Percentiles rank a stretch among this genome's conserved stretches.
Evolutionary conservation across 2,888 invertebrate species (phyloP).

Genomic region (Celastrina argiolus): DNA sequence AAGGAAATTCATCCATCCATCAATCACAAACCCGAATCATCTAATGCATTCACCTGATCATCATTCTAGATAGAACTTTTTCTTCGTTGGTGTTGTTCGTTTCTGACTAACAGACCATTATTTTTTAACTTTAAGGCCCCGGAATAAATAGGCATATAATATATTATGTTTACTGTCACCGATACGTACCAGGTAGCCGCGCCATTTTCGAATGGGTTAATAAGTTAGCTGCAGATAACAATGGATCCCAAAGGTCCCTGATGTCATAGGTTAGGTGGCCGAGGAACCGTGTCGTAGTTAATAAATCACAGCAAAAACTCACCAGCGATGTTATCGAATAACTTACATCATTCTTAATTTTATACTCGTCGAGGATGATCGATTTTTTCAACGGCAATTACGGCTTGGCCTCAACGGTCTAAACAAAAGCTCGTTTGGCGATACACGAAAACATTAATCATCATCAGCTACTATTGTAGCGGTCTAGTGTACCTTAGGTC

Average conservation of each 20-base stretch:
- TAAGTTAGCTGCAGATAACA: constrained; percentile 12
- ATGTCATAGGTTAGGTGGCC: constrained; percentile 61
- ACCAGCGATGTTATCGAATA: constrained; percentile 38
- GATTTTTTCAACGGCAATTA: constrained; percentile 19
- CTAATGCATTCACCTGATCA: neutral
- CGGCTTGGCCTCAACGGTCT: constrained; percentile 1
- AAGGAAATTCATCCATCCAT: neutral
- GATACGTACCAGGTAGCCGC: neutral
- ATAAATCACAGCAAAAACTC: constrained; percentile 26
- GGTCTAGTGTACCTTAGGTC: neutral
- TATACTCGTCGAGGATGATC: constrained; percentile 12
- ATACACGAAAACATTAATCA: constrained; percentile 1
- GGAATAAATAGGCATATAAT: neutral
- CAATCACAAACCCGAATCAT: neutral
- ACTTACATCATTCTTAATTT: constrained; percentile 47
- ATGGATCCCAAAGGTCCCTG: constrained; percentile 39
- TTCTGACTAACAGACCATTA: neutral
- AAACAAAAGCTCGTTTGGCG: constrained; percentile 8
- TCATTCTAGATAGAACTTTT: too few species aligned
- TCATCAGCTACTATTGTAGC: neutral
- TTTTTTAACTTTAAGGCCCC: neutral
- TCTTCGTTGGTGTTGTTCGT: too few species aligned
- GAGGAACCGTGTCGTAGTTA: constrained; percentile 54
- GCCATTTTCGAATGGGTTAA: neutral
- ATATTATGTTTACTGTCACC: neutral